Evolutionary conservation across 2,113 vertebrate genomes (phyloP).

Genomic region (Triplophysa siluroides): DNA sequence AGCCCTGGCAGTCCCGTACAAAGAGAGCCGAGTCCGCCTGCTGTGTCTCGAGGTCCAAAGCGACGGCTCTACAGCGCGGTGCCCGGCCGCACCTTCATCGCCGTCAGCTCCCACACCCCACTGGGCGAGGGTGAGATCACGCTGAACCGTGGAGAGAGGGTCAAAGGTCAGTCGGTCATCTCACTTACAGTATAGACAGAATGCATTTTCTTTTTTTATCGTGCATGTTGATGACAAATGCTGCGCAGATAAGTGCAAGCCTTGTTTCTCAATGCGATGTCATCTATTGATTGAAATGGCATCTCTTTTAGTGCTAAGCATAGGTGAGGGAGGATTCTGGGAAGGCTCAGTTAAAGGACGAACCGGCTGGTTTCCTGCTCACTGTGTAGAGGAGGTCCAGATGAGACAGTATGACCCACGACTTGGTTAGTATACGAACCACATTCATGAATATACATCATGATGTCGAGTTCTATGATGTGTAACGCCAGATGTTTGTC

Average conservation of each 20-base stretch:
- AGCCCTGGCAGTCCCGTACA: conserved; percentile 80
- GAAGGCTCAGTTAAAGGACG: conserved; percentile 94
- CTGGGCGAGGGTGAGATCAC: conserved; percentile 91
- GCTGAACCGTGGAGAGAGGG: conserved; percentile 91
- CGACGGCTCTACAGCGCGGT: conserved; percentile 93
- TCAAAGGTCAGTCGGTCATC: conserved; percentile 82
- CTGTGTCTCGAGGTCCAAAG: conserved; percentile 83
- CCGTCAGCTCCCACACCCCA: conserved; percentile 85
- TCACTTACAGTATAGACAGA: not conserved
- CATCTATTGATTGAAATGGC: not conserved
- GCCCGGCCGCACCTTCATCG: conserved; percentile 91
- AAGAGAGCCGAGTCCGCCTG: conserved; percentile 75
- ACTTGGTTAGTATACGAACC: conserved; percentile 76
- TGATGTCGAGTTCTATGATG: too few species aligned
- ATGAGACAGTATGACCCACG: conserved; percentile 92
- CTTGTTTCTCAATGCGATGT: not conserved
- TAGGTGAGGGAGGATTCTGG: conserved; percentile 97
- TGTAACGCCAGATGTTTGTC: too few species aligned
- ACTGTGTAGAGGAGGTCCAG: conserved; percentile 97
- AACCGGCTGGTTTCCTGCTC: conserved; percentile 97
- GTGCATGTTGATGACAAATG: not conserved
- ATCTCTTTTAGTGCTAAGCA: conserved; percentile 83
- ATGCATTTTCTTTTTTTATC: not conserved
- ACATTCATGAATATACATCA: not conserved
- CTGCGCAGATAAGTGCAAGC: not conserved